Base-by-base conservation (phyloP, 2,797 vertebrate genomes). In the Acrossocheilus wenchowensis region DNA sequence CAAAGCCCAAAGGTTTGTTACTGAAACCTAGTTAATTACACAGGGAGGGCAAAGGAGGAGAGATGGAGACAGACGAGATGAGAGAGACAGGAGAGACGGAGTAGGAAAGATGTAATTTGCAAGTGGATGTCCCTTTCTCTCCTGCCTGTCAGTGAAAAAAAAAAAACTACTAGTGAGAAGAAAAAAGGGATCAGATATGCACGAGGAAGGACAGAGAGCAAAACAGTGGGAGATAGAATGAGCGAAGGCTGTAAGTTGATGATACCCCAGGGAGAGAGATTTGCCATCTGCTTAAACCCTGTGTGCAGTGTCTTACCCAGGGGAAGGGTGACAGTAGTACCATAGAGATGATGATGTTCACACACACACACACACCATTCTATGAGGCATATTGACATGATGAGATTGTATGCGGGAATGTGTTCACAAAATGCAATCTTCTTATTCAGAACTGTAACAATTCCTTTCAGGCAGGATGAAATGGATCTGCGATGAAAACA, bases 1-100 rank as follows among this genome's bases (percentile, higher is more conserved):
- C 91, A 94, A 94, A 94, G 94, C 95, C 94, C 93, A 94, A 95
- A 96, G 94, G 94, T 95, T 96, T 94, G 94, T 95, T 95, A 95
- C 93, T 92, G 93, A 96, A 96, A 95, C 93, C 93, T 94, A 93
- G 93, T 95, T 96, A 95, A 96, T 95, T 95, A 95, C 88, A 89
- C 81, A 86, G 80, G 87, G 64, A 87, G 84, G 84, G 88, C 74
- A 84, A 90, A 80, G 66, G 21, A 71, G n/a, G 69, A 81, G 73
- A 73, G 68, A 86, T 80, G 89, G 85, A 88, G 86, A 89, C 86
- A 82, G 48, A 81, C 41, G 81, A 73, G 77, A 64, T 85, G 48
- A 83, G 72, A 87, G 54, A 81, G 79, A 62, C 69, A 81, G 50
- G 80, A 78, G 74, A 78, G 78, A 74, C 30, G 50, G 52, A 64